Evolutionary conservation across 2,113 vertebrate genomes (phyloP), one percentile per base, ranked within the genome.

Genomic region (Diphyllodes magnificus): DNA sequence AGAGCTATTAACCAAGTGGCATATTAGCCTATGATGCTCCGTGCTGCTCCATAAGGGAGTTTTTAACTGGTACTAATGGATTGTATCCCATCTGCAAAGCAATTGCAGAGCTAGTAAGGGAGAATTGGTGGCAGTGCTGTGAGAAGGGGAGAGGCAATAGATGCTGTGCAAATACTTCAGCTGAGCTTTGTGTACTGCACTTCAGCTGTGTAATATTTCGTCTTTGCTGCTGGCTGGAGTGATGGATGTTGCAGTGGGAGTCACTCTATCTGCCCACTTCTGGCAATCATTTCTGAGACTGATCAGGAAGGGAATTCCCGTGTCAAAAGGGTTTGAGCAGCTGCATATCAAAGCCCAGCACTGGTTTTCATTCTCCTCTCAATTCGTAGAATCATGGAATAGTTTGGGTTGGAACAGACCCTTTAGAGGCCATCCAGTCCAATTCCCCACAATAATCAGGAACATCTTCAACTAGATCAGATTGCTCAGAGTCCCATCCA

Each of bases 281-380:
- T 66, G 42, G 23, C 1, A 4, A 23, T 27, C 5, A 12, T 42
- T 91, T 92, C 6, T 84, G 60, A 68, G 57, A 57, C 25, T 71
- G 27, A 21, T 54, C 5, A 19, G 69, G 56, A 78, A 23, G 44
- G 47, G 49, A 84, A 86, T 76, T 91, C 51, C 39, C 25, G 28
- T 19, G 15, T 33, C 47, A 27, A 82, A 82, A 64, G 19, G 18
- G 7, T 35, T 70, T 83, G 61, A 86, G 39, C 49, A 50, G 47
- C 22, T 0, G 0, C 16, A 7, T 60, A 30, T 17, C 1, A 7
- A 82, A 79, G 21, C 16, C 13, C 21, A 42, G 35, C 4, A 2
- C 3, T 4, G 2, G 21, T 39, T 95, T 91, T 84, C 20, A 54
- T 51, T 89, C 8, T 56, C 2, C 33, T 44, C 45, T 86, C 40